Conservation (phyloP, 2,888 invertebrate genomes). For the Cryptocephalus moraei region DNA sequence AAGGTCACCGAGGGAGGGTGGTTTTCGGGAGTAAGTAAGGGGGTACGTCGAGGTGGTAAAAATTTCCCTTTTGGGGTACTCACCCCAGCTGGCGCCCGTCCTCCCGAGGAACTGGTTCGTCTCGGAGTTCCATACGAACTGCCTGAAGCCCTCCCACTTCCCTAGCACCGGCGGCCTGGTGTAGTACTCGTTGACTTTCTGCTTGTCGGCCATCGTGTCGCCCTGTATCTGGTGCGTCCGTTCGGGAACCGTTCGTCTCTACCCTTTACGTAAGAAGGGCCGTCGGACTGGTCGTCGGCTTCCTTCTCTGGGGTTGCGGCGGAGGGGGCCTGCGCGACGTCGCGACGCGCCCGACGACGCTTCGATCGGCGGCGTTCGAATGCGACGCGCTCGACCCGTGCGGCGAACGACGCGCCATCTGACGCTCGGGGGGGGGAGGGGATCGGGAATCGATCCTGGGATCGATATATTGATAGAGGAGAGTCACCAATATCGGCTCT, state of each 20-base stretch:
- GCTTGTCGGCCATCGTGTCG: conserved; percentile 55
- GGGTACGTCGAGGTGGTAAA: background rate
- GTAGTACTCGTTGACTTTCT: conserved; percentile 70
- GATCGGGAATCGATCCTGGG: background rate
- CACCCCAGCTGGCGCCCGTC: conserved; percentile 90
- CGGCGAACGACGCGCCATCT: conserved; percentile 8
- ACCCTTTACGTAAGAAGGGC: conserved; percentile 26
- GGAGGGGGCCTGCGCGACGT: conserved; percentile 26
- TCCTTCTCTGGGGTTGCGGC: background rate
- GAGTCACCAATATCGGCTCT: no score
- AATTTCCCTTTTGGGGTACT: no score
- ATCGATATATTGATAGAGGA: no score
- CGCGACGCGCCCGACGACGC: conserved; percentile 10
- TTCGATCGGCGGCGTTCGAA: conserved; percentile 20
- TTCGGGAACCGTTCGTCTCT: conserved; percentile 10
- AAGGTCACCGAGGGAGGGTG: background rate
- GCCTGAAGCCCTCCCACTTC: conserved; percentile 75
- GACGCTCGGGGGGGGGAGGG: background rate
- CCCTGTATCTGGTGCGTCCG: no score
- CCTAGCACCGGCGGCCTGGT: conserved; percentile 70
- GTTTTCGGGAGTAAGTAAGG: background rate
- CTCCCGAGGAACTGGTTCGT: conserved; percentile 86
- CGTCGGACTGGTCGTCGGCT: conserved; percentile 23
- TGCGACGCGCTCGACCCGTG: conserved; percentile 1
- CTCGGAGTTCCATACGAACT: conserved; percentile 87